Evolutionary conservation across 2,888 invertebrate genomes (phyloP).

Genomic region (Synanthedon andrenaeformis): DNA sequence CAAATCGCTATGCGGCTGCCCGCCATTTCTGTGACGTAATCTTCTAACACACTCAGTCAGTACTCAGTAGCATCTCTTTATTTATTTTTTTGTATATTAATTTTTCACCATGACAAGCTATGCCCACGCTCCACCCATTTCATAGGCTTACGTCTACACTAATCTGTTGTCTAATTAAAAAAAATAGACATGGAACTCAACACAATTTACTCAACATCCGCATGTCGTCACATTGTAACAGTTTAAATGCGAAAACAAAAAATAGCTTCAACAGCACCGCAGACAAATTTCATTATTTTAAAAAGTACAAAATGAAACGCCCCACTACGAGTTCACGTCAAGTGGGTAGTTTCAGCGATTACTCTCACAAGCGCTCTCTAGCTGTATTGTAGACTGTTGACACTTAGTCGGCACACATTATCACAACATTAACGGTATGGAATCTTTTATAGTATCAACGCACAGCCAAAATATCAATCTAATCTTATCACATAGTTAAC

Average conservation of each 20-base stretch:
- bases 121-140: no score
- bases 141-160: neutral
- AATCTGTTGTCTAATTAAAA: neutral
- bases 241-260: no score
- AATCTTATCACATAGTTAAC: no score
- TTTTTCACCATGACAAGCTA: no score
- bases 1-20: no score
- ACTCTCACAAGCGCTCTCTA: slow-evolving; percentile 15
- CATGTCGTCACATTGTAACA: no score
- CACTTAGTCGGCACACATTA: slow-evolving; percentile 6
- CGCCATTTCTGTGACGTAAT: no score
- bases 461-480: no score
- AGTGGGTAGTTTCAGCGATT: slow-evolving; percentile 8
- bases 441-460: neutral
- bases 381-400: slow-evolving; percentile 21
- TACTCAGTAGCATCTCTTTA: no score
- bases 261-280: neutral
- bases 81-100: no score
- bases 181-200: neutral
- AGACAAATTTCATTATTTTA: slow-evolving; percentile 1
- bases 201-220: neutral
- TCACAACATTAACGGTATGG: neutral
- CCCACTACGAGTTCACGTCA: neutral
- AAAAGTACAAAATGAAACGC: slow-evolving; percentile 2
- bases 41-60: no score